phyloP scores from a whole-genome alignment of 2,113 vertebrate species.

The Eclectus roratus region DNA sequence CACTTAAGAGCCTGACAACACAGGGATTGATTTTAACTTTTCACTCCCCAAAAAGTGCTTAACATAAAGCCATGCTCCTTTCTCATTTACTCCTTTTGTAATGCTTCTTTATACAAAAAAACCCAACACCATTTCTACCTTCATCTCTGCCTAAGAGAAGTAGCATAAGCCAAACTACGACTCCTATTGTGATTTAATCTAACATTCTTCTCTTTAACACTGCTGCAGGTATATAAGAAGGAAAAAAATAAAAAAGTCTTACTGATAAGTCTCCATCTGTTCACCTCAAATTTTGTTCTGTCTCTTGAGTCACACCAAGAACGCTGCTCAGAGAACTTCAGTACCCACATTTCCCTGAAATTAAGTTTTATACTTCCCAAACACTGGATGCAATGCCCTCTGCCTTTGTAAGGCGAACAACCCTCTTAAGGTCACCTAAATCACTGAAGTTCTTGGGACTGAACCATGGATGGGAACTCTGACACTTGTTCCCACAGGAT shows the following conservation, averaged over 20 bases:
- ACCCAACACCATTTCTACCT: neutral
- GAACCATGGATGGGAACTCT: neutral
- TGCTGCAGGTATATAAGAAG: neutral
- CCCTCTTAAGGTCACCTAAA: neutral
- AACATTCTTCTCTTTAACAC: neutral
- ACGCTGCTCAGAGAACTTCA: neutral
- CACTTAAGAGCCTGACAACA: slow-evolving; percentile 32
- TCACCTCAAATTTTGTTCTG: neutral
- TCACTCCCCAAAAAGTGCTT: neutral
- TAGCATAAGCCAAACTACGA: neutral
- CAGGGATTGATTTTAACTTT: slow-evolving; percentile 39
- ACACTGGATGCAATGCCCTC: neutral
- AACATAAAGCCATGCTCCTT: neutral
- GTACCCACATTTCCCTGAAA: neutral
- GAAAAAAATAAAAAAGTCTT: neutral
- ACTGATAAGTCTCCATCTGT: neutral
- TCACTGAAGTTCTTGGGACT: neutral
- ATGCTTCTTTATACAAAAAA: neutral
- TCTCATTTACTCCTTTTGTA: neutral
- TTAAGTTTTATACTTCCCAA: neutral
- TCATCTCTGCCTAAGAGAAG: neutral
- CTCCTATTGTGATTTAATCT: neutral
- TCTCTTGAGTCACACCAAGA: neutral
- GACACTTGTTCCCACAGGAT: neutral
- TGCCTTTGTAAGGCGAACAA: neutral